Base-by-base conservation (phyloP, 2,113 vertebrate species). In the Panthera uncia region DNA sequence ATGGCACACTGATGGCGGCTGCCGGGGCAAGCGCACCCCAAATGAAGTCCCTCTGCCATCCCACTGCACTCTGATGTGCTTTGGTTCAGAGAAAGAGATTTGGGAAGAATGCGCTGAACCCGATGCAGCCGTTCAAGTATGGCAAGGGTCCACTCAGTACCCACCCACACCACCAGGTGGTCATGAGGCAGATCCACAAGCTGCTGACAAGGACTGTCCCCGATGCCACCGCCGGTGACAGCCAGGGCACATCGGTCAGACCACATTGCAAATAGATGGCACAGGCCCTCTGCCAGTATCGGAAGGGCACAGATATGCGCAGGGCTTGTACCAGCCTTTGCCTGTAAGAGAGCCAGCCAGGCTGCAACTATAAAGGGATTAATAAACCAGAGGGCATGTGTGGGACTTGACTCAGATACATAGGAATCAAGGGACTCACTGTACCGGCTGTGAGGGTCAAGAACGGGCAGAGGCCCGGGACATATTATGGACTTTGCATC, bases 231-330 rank as follows among this genome's bases (percentile, higher is more conserved):
- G 16, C 41, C 7, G 23, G 41, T 27, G 23, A 45, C 7, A 25
- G 41, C 13, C 0, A 0, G 73, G 23, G 13, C 25, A 45, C 16
- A 16, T 15, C 0, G 38, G 38, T 45, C 0, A 0, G 38, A 76
- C 25, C 0, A 4, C 41, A 45, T 16, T 25, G 12, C 41, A 45
- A 76, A 15, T 76, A 29, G 73, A 16, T 45, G 41, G 73, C 25
- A 76, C 45, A 7, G 0, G 73, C 73, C 38, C 73, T 76, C 36
- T 76, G 73, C 41, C 73, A 4, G 6, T 14, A 45, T 41, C 29
- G 38, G 13, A 13, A 29, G 41, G 73, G 45, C 73, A 45, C 38
- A 27, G 27, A 27, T 14, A 41, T 74, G 23, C 41, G 23, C 6
- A 45, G 38, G 38, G 6, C 73, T 76, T 45, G 25, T 45, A 45